Evolutionary conservation across 2,797 vertebrate species (phyloP).

Genomic region (Myoxocephalus aenaeus): DNA sequence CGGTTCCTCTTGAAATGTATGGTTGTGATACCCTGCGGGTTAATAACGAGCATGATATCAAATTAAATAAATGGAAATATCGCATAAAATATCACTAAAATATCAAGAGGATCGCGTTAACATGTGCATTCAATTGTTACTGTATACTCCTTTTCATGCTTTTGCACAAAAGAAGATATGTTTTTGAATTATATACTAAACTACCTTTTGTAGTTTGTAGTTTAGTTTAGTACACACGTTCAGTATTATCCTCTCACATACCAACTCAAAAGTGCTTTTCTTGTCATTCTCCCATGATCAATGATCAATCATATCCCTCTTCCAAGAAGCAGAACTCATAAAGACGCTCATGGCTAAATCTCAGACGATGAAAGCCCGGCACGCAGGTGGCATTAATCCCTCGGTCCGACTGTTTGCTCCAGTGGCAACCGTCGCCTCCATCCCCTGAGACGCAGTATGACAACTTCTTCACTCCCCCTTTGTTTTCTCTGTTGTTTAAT

Average conservation of each 20-base stretch:
- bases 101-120: background rate
- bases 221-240: background rate
- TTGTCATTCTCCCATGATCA: slow-evolving; percentile 22
- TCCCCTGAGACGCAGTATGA: slow-evolving; percentile 70
- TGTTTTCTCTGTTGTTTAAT: slow-evolving; percentile 83
- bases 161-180: background rate
- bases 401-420: slow-evolving; percentile 65
- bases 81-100: background rate
- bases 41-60: background rate
- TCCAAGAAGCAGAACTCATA: slow-evolving; percentile 28
- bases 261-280: background rate
- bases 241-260: background rate
- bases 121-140: background rate
- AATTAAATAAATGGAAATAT: background rate
- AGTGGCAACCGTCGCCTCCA: slow-evolving; percentile 55
- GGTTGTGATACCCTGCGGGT: background rate
- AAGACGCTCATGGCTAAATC: slow-evolving; percentile 37
- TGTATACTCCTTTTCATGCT: background rate
- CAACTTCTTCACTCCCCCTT: slow-evolving; percentile 78
- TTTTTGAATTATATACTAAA: background rate
- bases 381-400: slow-evolving; percentile 67
- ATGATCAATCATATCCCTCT: slow-evolving; percentile 36
- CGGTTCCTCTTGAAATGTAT: slow-evolving; percentile 40
- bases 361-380: slow-evolving; percentile 55
- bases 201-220: background rate